A percentile compares a stretch with the other conserved stretches of the same genome.
These are phyloP conservation scores for Acipenser oxyrinchus DNA, from an alignment of 2,797 vertebrate genomes.

Conservation along the genomic window DNA sequence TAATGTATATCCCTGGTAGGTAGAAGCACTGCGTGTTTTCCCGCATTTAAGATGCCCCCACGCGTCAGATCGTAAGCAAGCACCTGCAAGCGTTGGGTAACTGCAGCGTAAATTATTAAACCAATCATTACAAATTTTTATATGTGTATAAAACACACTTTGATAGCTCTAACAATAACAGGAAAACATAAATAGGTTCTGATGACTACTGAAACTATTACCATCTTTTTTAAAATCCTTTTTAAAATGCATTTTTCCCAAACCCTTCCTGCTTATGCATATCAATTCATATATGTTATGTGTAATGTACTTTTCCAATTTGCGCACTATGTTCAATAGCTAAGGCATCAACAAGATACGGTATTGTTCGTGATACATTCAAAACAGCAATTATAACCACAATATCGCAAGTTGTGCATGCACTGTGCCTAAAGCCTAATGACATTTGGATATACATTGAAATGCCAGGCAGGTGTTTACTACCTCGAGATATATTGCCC, in stretches of 20 bases:
- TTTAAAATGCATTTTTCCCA: too few relatives aligned
- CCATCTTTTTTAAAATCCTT: too few relatives aligned
- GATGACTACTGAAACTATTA: too few relatives aligned
- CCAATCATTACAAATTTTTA: neutral
- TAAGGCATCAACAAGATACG: neutral
- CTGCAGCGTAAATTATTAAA: conserved; percentile 13
- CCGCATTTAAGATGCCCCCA: conserved; percentile 25
- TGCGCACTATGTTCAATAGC: too few relatives aligned
- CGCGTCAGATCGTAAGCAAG: conserved; percentile 36
- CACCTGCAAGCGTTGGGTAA: conserved; percentile 12
- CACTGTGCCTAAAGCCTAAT: neutral
- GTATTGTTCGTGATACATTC: neutral
- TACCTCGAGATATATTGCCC: conserved; percentile 30
- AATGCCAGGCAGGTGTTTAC: conserved; percentile 39
- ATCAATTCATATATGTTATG: too few relatives aligned
- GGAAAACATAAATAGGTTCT: too few relatives aligned
- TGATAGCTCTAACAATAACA: neutral
- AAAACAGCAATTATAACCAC: neutral
- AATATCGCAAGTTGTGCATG: neutral
- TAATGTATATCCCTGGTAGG: too few relatives aligned
- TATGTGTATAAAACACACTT: neutral
- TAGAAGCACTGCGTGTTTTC: too few relatives aligned
- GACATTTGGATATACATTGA: conserved; percentile 29
- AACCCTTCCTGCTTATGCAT: too few relatives aligned
- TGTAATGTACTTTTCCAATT: too few relatives aligned